Evolutionary conservation across 2,113 vertebrate species (phyloP), one percentile per base, ranked within the genome.

Genomic region (Orycteropus afer): DNA sequence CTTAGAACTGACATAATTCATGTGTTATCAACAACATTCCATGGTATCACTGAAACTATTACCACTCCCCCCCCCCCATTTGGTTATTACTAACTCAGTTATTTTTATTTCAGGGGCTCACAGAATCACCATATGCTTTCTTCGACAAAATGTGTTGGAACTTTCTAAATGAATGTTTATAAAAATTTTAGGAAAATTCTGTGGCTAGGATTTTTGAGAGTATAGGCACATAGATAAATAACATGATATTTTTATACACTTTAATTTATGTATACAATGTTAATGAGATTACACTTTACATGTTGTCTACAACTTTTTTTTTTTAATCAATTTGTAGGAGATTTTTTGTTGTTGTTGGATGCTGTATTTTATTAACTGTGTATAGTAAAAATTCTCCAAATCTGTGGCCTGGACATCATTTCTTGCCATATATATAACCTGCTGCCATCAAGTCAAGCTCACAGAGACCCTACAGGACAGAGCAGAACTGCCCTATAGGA

Each of bases 121-220:
- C 13, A 11, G 9, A 15, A 37, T 77, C 69, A 69, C 12, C 32
- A 25, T 42, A 20, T 73, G 9, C 32, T 86, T 61, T 76, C 57
- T 51, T 42, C 40, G 59, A 0, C 34, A 79, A 49, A 86, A 86
- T 81, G n/a, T 61, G n/a, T 47, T 78, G 40, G 42, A 0, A 78
- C 47, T 55, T 92, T 87, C 61, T 86, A 47, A 95, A 61, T 78
- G 32, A 79, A 76, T 92, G 25, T 40, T 34, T 79, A 63, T 45
- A 42, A 82, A 91, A 84, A 13, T 86, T 80, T 94, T 42, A 82
- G 25, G 57, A 53, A 45, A 77, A 53, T 79, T 63, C 37, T 1
- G 3, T n/a, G 67, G 15, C 63, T 79, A 57, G 3, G 1, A 81
- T 45, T 6, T 34, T 87, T 57, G 11, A 34, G 32, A n/a, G 18